These are phyloP conservation scores for Pristis pectinata DNA, from an alignment of 2,797 vertebrate genomes.

Conservation along the genomic window DNA sequence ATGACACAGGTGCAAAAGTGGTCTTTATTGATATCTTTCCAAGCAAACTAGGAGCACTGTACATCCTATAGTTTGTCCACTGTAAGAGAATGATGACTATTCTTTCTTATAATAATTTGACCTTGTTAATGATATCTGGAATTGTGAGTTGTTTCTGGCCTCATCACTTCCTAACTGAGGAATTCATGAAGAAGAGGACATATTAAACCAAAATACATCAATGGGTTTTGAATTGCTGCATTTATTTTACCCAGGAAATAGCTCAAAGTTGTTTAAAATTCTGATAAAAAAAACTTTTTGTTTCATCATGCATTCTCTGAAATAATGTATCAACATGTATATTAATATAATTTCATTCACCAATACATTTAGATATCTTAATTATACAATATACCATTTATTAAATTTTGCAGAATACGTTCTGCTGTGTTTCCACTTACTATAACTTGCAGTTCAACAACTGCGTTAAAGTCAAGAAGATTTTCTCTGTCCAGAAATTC, in stretches of 20 bases:
- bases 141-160: neutral
- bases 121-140: neutral
- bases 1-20: neutral
- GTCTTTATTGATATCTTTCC: neutral
- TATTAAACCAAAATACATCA: neutral
- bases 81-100: neutral
- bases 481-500: constrained; percentile 69
- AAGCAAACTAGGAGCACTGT: neutral
- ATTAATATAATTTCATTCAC: neutral
- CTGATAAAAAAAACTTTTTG: neutral
- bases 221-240: neutral
- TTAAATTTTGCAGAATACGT: neutral
- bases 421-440: constrained; percentile 54
- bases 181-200: neutral
- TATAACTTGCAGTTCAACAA: constrained; percentile 61
- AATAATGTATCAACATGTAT: neutral
- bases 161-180: neutral
- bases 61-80: neutral
- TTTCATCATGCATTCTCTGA: neutral
- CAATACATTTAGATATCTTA: neutral
- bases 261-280: neutral
- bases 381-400: neutral
- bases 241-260: neutral
- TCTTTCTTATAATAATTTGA: neutral
- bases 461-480: constrained; percentile 51